phyloP scores from a whole-genome alignment of 2,797 vertebrate species.

The Pteropus rufus region DNA sequence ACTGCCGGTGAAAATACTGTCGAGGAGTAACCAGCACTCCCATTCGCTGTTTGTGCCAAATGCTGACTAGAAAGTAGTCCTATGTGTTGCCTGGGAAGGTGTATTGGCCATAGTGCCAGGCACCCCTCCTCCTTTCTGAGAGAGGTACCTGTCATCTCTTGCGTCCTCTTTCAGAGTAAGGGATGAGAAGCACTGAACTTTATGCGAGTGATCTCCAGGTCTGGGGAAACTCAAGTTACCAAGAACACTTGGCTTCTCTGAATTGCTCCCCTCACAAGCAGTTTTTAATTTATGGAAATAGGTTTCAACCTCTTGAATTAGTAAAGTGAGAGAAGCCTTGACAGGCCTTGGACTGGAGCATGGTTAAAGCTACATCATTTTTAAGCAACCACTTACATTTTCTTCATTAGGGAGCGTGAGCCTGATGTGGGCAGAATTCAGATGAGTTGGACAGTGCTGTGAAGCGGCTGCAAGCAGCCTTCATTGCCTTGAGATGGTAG shows the following conservation, averaged over 20 bases:
- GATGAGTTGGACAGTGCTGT: background rate
- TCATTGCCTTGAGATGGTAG: conserved; percentile 66
- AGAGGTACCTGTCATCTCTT: background rate
- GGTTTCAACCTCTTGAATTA: background rate
- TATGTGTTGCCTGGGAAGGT: background rate
- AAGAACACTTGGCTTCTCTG: background rate
- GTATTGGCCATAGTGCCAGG: background rate
- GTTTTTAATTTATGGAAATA: background rate
- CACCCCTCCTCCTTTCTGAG: background rate
- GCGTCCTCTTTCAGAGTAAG: background rate
- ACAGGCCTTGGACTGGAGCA: background rate
- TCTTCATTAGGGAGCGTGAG: background rate
- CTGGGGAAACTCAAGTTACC: background rate
- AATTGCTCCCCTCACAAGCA: background rate
- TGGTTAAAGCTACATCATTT: background rate
- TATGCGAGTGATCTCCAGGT: background rate
- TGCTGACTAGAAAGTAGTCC: background rate
- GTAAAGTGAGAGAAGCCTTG: background rate
- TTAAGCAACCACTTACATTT: conserved; percentile 19
- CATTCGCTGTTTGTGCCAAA: background rate
- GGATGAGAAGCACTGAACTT: background rate
- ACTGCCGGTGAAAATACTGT: background rate
- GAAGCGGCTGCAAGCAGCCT: background rate
- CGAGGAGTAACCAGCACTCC: background rate
- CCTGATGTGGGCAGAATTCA: background rate